Base-by-base conservation (phyloP, 2,113 vertebrate genomes). In the Phrynosoma blainvillii region DNA sequence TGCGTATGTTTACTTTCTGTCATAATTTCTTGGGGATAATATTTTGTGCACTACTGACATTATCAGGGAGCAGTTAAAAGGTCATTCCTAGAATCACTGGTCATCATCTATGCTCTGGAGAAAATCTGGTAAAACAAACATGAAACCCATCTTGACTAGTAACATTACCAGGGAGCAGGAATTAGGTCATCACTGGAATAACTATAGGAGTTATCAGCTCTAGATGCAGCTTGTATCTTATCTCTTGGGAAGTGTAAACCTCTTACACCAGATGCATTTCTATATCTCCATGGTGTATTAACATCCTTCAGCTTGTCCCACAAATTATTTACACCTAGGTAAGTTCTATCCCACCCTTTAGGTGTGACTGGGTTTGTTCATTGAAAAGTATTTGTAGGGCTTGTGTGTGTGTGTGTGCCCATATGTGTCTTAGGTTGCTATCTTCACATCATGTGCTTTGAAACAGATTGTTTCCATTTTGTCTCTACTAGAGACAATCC, bases 111-210 rank as follows among this genome's bases (percentile, higher is more conserved):
- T 16, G 47, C 76, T 5, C 75, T 16, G 62, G 75, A 68, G 75
- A 21, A 78, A 68, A 68, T 32, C 40, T 13, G 32, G 59, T 65
- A 85, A 78, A 85, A 68, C 84, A 86, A 86, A 79, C 18, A 66
- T 27, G n/a, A 79, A 86, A 78, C 13, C 42, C 78, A 40, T 32
- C 25, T 68, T 16, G 42, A 47, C 47, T 47, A 47, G 47, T 47
- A 7, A 47, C 47, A 47, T 47, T 47, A 16, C 59, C 59, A 62
- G 4, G 13, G 59, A 62, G n/a, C 79, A 80, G 56, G 18, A 36
- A 36, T n/a, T 20, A 16, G 79, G 16, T 30, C 79, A 59, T 36
- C n/a, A 80, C 10, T 73, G 71, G n/a, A 36, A 36, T 36, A 10
- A 80, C 3, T 80, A 56, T 36, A 62, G 30, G 56, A 32, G n/a